phyloP scores from a whole-genome alignment of 2,888 invertebrate genomes.

The Willowsia nigromaculata region DNA sequence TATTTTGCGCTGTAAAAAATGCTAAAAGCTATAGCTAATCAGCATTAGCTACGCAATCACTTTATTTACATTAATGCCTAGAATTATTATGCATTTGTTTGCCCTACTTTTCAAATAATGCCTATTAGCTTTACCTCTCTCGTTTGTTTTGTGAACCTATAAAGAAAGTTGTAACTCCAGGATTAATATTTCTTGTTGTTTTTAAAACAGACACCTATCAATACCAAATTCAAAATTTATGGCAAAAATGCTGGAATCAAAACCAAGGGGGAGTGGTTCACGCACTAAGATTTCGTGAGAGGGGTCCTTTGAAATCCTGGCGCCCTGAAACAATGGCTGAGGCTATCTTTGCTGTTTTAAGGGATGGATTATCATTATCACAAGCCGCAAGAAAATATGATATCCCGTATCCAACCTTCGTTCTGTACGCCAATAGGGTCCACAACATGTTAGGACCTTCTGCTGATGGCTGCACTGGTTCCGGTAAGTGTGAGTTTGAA shows the following conservation, averaged over 20 bases:
- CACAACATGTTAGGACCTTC: slow-evolving; percentile 97
- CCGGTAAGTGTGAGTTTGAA: slow-evolving; percentile 55
- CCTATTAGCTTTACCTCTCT: too few species aligned
- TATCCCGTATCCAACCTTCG: slow-evolving; percentile 96
- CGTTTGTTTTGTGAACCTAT: too few species aligned
- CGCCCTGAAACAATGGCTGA: slow-evolving; percentile 97
- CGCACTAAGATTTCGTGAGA: slow-evolving; percentile 93
- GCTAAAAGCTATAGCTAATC: neutral
- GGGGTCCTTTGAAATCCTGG: slow-evolving; percentile 96
- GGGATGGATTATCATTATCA: slow-evolving; percentile 92
- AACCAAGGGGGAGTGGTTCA: slow-evolving; percentile 92
- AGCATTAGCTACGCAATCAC: too few species aligned
- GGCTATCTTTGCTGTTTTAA: slow-evolving; percentile 94
- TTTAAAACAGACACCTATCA: slow-evolving; percentile 94
- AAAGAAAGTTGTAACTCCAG: neutral
- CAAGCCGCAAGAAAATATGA: slow-evolving; percentile 96
- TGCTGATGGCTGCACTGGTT: slow-evolving; percentile 93
- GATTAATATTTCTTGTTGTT: slow-evolving; percentile 59
- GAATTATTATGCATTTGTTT: neutral
- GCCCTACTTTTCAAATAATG: neutral
- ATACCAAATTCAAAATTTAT: slow-evolving; percentile 95
- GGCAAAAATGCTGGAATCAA: slow-evolving; percentile 98
- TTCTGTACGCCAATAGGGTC: slow-evolving; percentile 94
- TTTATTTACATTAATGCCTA: slow-evolving; percentile 9
- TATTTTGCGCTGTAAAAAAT: neutral